phyloP scores from a whole-genome alignment of 2,113 vertebrate genomes.

The Pelmatolapia mariae region DNA sequence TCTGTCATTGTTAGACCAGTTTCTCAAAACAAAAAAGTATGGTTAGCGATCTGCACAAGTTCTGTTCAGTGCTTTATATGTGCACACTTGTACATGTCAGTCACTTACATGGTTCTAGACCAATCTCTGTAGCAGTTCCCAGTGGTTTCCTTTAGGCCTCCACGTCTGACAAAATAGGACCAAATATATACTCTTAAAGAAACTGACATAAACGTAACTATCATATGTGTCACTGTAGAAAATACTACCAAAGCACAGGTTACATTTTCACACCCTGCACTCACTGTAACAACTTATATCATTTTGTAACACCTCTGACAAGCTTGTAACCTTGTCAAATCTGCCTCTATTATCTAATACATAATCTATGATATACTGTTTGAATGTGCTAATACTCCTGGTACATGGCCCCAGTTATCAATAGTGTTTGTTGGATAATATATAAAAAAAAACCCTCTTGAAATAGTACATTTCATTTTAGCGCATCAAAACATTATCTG shows the following conservation, averaged over 20 bases:
- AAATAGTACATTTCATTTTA: conserved; percentile 27
- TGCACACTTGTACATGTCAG: background rate
- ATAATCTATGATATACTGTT: background rate
- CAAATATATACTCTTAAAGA: background rate
- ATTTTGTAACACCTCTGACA: background rate
- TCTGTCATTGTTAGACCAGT: background rate
- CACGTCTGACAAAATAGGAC: background rate
- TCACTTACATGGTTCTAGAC: conserved; percentile 6
- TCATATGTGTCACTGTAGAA: conserved; percentile 13
- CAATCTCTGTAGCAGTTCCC: conserved; percentile 15
- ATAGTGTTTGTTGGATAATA: background rate
- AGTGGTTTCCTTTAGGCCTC: background rate
- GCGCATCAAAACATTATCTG: conserved; percentile 38
- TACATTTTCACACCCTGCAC: background rate
- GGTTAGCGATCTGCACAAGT: background rate
- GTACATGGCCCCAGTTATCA: conserved; percentile 7
- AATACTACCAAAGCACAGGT: conserved; percentile 16
- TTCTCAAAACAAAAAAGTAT: conserved; percentile 1
- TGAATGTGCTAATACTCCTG: conserved; percentile 28
- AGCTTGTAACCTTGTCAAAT: background rate
- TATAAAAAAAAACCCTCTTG: background rate
- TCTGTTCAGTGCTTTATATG: background rate
- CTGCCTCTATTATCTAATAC: background rate
- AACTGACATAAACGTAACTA: background rate
- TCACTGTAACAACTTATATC: background rate